Base-by-base conservation (phyloP, 2,113 vertebrate genomes). In the Redunca redunca region DNA sequence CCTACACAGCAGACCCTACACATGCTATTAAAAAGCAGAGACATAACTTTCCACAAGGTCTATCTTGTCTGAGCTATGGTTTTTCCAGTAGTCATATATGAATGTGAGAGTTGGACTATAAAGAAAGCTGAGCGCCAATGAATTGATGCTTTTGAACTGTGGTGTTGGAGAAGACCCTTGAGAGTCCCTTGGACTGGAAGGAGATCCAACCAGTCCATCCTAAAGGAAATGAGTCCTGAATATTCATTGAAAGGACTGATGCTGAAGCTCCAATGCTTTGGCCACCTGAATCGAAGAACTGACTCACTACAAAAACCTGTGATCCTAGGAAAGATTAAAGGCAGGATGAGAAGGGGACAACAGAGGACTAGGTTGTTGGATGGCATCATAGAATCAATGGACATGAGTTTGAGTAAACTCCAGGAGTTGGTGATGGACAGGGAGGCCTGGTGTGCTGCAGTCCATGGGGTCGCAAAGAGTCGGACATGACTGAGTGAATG, bases 391-490 rank as follows among this genome's bases (percentile, higher is more conserved):
- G 1, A 71, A 9, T 71, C 64, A 71, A 36, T 71, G n/a, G n/a
- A 23, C n/a, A 12, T 36, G 10, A 36, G 19, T 71, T 19, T 71
- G n/a, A 71, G 19, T 40, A 71, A 21, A 21, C 67, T 40, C 9
- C 33, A 36, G n/a, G 19, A 71, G 67, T 12, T 71, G 67, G 67
- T 40, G n/a, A 71, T 71, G 19, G 67, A 71, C n/a, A 40, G 67
- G 67, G n/a, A 71, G n/a, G 67, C 19, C n/a, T 71, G 67, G 10
- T 36, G 19, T 36, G n/a, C n/a, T 71, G 64, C n/a, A 71, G n/a
- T 6, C n/a, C 9, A 23, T 40, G n/a, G 67, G 67, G n/a, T 71
- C 0, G 0, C n/a, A 40, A 36, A 36, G n/a, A 40, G n/a, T 36
- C 0, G 0, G n/a, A 21, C 19, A 36, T 2, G 19, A 71, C 64